Evolutionary conservation across 2,797 vertebrate genomes (phyloP).

Genomic region (Spinus olivaceus): DNA sequence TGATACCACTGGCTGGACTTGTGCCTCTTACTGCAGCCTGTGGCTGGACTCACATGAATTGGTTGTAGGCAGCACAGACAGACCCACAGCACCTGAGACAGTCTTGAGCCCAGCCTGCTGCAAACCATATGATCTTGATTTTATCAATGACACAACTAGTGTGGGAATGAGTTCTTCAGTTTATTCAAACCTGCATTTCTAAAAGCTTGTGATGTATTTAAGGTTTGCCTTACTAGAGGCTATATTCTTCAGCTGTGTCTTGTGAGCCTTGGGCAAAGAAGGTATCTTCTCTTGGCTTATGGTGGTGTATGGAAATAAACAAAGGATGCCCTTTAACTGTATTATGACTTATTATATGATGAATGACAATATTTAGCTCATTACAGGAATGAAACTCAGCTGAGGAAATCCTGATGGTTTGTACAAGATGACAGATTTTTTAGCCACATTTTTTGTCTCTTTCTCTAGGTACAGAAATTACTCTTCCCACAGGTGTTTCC

Average conservation of each 20-base stretch:
- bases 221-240: not conserved
- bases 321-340: not conserved
- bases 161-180: not conserved
- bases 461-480: conserved; percentile 61
- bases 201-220: not conserved
- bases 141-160: not conserved
- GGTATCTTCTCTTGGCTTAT: not conserved
- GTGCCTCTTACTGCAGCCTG: not conserved
- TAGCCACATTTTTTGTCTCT: not conserved
- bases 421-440: not conserved
- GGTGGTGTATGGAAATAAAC: not conserved
- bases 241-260: not conserved
- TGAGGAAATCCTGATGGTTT: not conserved
- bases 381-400: not conserved
- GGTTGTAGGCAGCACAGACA: not conserved
- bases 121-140: not conserved
- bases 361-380: not conserved
- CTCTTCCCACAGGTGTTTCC: conserved; percentile 71
- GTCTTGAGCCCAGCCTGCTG: not conserved
- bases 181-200: not conserved
- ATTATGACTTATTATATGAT: not conserved
- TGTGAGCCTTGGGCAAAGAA: not conserved
- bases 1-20: not conserved
- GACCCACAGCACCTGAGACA: too few relatives aligned
- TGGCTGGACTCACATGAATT: not conserved